phyloP scores from a whole-genome alignment of 2,113 vertebrate genomes.

The Dromas ardeola region DNA sequence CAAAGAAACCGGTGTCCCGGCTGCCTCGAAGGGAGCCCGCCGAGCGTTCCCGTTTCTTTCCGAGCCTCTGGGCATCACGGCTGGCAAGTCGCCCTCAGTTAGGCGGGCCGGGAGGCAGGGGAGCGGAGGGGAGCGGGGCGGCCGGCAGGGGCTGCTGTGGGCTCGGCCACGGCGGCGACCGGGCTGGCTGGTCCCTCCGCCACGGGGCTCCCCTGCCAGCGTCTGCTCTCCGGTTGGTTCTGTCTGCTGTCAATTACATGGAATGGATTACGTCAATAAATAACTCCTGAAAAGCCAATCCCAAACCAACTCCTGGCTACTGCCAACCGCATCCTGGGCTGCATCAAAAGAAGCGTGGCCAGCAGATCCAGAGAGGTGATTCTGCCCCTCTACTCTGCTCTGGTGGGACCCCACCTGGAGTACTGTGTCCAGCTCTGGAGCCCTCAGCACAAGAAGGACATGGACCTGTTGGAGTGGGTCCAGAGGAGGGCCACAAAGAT shows the following conservation, averaged over 20 bases:
- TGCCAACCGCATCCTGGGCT: background rate
- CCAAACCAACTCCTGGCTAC: background rate
- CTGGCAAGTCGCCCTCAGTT: background rate
- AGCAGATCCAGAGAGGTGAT: too few species aligned
- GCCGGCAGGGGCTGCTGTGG: slow-evolving; percentile 53
- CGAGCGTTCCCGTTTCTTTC: background rate
- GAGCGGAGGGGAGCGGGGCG: too few species aligned
- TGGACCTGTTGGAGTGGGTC: too few species aligned
- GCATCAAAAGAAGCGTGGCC: too few species aligned
- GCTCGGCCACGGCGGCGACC: background rate
- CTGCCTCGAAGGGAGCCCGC: background rate
- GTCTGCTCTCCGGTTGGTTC: background rate
- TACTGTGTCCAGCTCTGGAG: too few species aligned
- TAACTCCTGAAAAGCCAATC: background rate
- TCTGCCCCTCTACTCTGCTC: too few species aligned
- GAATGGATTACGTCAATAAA: background rate
- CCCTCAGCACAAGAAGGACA: too few species aligned
- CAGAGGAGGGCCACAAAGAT: too few species aligned
- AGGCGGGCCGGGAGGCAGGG: too few species aligned
- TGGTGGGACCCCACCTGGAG: too few species aligned
- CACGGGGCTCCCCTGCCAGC: background rate
- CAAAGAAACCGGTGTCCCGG: background rate
- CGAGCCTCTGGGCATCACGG: background rate
- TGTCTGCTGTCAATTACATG: background rate
- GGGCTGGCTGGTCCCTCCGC: background rate